Base-by-base conservation (phyloP, 30 jellyfish, hydroid and myxozoan species). In the Rhopilema esculentum region DNA sequence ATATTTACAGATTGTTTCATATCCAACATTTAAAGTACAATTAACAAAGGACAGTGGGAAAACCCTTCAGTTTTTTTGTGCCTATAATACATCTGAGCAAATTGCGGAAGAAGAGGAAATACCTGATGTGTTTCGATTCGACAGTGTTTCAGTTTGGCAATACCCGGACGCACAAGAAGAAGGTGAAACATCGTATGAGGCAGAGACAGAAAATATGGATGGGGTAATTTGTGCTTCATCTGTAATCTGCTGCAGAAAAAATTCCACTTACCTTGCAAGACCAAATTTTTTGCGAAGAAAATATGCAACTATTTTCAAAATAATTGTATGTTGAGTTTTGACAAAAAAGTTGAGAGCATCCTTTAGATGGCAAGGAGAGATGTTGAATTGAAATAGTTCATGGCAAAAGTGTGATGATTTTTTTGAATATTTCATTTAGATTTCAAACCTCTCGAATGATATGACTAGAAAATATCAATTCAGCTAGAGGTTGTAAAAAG, bases 141-240 rank as follows among this genome's bases (percentile, higher is more conserved):
- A 93, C 49, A 93, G 89, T 68, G 96, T 93, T 31, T 71, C 86
- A 18, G 89, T 93, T 40, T 77, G 82, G 79, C 89, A 72, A 24
- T 69, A 30, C 28, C 94, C 92, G 15, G 93, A 77, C 8, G 96
- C 92, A 1, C 79, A 82, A 68, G 85, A 68, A 16, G 88, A 82
- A 20, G 96, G 89, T 19, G 91, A 72, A 61, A 33, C 72, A 15
- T 73, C 87, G 7, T 93, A 88, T 75, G 97, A 93, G 27, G 98
- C 98, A 9, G 98, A 93, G 65, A 89, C 98, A 4, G 98, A 93
- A 75, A 93, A 80, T 30, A 93, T 93, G 98, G 98, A 93, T 70
- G 94, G 95, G 66, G 98, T 93, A 78, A 70, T 86, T 68, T 0
- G 16, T 16, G 1, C 7, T 62, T 26, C 2, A 8, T 77, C 48